phyloP scores from a whole-genome alignment of 2,113 vertebrate species.

The Brachypodius melanocephalos region DNA sequence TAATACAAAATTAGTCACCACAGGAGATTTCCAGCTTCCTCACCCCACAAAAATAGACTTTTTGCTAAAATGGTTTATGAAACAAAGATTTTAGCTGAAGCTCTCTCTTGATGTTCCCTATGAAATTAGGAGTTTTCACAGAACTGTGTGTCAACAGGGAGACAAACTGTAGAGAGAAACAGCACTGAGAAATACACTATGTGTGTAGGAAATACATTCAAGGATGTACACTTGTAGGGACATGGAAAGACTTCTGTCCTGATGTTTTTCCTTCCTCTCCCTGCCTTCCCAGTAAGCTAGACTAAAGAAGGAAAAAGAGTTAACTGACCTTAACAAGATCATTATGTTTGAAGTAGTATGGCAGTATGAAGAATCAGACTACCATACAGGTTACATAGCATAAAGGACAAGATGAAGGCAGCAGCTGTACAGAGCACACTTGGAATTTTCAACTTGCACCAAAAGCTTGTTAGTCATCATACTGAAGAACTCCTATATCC shows the following conservation, averaged over 20 bases:
- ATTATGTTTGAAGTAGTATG: neutral
- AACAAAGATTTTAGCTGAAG: neutral
- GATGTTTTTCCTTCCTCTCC: neutral
- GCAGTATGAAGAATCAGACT: neutral
- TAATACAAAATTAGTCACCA: neutral
- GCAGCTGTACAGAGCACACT: neutral
- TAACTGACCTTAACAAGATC: neutral
- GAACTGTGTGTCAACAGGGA: neutral
- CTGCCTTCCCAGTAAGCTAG: neutral
- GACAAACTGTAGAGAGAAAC: neutral
- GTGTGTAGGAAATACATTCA: neutral
- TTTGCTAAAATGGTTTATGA: neutral
- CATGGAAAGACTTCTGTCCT: neutral
- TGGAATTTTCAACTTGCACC: neutral
- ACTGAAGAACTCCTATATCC: neutral
- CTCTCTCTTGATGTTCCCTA: neutral
- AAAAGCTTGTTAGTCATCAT: neutral
- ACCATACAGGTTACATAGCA: neutral
- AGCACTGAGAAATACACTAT: neutral
- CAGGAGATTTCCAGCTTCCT: neutral
- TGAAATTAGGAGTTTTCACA: neutral
- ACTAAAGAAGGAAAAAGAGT: neutral
- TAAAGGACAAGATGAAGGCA: neutral
- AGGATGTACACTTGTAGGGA: rapidly evolving
- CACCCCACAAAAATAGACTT: neutral